A percentile compares a stretch with the other conserved stretches of the same genome.
These are phyloP conservation scores for Sialis lutaria DNA, from an alignment of 2,888 invertebrate species.

Conservation along the genomic window DNA sequence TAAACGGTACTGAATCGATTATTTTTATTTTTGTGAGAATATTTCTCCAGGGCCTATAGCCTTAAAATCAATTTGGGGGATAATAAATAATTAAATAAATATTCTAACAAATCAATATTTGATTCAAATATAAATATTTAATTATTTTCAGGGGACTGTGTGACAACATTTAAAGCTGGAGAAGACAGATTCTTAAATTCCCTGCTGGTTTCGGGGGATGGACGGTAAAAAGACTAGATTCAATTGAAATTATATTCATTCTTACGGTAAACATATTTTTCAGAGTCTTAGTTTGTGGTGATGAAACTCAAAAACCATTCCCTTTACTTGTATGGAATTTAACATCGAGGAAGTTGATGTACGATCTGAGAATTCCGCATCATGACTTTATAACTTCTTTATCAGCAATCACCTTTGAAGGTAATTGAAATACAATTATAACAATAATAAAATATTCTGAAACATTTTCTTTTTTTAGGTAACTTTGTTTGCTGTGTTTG, in stretches of 20 bases:
- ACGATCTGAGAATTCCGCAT: constrained; percentile 74
- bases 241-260: neutral
- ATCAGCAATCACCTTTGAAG: constrained; percentile 74
- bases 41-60: too few species aligned
- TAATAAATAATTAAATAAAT: neutral
- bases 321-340: constrained; percentile 81
- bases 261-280: constrained; percentile 11
- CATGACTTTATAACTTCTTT: constrained; percentile 75
- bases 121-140: neutral
- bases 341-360: constrained; percentile 63
- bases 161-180: constrained; percentile 77
- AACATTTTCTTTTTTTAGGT: constrained; percentile 22
- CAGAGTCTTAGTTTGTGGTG: constrained; percentile 74
- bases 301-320: constrained; percentile 85
- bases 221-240: constrained; percentile 30
- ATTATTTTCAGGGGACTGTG: constrained; percentile 43
- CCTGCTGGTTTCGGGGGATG: constrained; percentile 72
- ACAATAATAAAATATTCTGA: neutral
- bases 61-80: too few species aligned
- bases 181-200: constrained; percentile 83
- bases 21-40: too few species aligned
- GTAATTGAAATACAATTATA: constrained; percentile 16
- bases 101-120: neutral
- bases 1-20: neutral
- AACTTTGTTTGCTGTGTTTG: constrained; percentile 55